These are phyloP conservation scores for Tragelaphus imberbis DNA, from an alignment of 2,113 vertebrate genomes.

Conservation along the genomic window DNA sequence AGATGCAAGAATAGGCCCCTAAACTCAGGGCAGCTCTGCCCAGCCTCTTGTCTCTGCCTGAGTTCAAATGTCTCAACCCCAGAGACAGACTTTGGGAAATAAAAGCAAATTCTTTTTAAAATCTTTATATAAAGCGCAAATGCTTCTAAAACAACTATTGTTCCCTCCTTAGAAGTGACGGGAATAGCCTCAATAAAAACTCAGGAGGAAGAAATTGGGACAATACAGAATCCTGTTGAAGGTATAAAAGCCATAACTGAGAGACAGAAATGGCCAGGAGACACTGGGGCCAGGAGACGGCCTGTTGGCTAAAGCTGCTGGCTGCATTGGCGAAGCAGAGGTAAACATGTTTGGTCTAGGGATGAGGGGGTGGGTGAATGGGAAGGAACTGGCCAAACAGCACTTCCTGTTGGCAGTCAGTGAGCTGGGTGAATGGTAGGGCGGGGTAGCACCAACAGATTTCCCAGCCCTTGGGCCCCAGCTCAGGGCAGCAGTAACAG, in stretches of 20 bases:
- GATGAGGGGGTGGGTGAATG: background rate
- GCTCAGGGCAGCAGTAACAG: constrained; percentile 65
- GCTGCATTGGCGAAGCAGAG: constrained; percentile 62
- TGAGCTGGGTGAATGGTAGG: constrained; percentile 47
- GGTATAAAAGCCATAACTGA: constrained; percentile 19
- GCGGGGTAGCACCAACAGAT: constrained; percentile 60
- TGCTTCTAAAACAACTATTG: constrained; percentile 46
- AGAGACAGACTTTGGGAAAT: constrained; percentile 62
- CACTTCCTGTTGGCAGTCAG: constrained; percentile 64
- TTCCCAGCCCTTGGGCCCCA: constrained; percentile 60
- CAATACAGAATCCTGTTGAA: constrained; percentile 41
- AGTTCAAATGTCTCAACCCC: constrained; percentile 59
- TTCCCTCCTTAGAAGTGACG: constrained; percentile 37
- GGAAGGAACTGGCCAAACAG: constrained; percentile 65
- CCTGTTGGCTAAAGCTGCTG: constrained; percentile 57
- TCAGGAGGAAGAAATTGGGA: constrained; percentile 32
- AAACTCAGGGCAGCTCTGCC: constrained; percentile 22
- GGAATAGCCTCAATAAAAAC: constrained; percentile 36
- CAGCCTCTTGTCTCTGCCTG: constrained; percentile 58
- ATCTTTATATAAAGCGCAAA: constrained; percentile 68
- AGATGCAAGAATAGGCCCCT: constrained; percentile 56
- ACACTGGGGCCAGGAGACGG: constrained; percentile 24
- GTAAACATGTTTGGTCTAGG: constrained; percentile 67
- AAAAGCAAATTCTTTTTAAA: constrained; percentile 57
- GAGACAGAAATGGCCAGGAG: constrained; percentile 31